Evolutionary conservation across 2,113 vertebrate species (phyloP).

Genomic region (Murina feae): DNA sequence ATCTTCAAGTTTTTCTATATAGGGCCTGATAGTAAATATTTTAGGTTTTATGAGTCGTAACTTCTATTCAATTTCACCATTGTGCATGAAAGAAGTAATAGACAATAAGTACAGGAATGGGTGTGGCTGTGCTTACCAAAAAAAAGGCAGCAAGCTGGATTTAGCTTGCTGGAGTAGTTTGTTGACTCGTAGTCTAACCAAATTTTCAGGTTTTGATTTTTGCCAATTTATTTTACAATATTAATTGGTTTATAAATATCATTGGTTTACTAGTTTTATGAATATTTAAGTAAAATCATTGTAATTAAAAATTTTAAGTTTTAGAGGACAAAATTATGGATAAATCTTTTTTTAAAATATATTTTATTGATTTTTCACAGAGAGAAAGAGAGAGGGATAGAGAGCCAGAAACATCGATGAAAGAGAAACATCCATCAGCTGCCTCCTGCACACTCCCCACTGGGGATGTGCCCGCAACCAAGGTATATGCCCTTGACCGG

Average conservation of each 20-base stretch:
- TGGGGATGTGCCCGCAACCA: too few relatives aligned
- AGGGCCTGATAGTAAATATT: neutral
- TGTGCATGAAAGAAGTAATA: neutral
- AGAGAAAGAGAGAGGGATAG: too few relatives aligned
- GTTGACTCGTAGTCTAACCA: neutral
- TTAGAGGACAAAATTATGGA: neutral
- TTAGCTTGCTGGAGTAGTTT: neutral
- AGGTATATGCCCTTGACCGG: too few relatives aligned
- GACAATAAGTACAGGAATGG: neutral
- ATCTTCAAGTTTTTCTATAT: neutral
- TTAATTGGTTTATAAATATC: neutral
- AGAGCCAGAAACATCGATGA: too few relatives aligned
- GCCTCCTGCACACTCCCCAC: too few relatives aligned
- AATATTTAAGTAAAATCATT: neutral
- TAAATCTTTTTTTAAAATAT: too few relatives aligned
- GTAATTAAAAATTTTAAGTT: neutral
- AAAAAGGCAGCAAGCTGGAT: neutral
- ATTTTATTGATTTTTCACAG: too few relatives aligned
- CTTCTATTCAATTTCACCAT: neutral
- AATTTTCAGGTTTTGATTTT: neutral
- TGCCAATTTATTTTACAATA: neutral
- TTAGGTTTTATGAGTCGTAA: neutral
- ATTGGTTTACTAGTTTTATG: neutral
- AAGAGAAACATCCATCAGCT: too few relatives aligned
- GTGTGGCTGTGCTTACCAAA: neutral